Base-by-base conservation (phyloP, 2,888 invertebrate genomes). In the Auanema sp. region DNA sequence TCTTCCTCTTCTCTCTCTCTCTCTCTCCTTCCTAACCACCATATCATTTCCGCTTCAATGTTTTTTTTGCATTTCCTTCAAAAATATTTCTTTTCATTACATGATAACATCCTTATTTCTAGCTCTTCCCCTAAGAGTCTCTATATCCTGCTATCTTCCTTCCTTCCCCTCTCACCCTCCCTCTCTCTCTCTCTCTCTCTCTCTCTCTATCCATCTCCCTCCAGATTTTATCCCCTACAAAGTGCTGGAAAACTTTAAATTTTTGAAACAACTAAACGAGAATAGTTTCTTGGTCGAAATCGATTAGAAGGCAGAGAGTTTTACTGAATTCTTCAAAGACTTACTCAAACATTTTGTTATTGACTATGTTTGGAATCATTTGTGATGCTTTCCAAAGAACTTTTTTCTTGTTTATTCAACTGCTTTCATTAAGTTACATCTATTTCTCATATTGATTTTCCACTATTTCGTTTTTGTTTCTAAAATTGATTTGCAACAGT, bases 171-270 rank as follows among this genome's bases (percentile, higher is more conserved):
- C 33, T 33, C 33, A 5, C 33, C 8, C 33, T 33, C 4, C 33
- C 8, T 5, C 33, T 33, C 33, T 8, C 33, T 33, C 33, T 8
- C 33, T 33, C 33, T 33, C 33, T 33, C 8, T 33, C 33, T 33
- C 33, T 33, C 8, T 33, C 33, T 5, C 33, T 33, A n/a, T n/a
- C 8, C 33, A 33, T 5, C 16, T 16, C 8, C 6, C 6, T 16
- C 47, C 47, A 47, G 21, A 47, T 47, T 47, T 47, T 16, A 47
- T 18, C 6, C 21, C 14, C 47, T 47, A 18, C 47, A 47, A 47
- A 47, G 21, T 47, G 21, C 16, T 16, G 47, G 6, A 47, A 47
- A 47, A 18, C 16, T 47, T 21, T 8, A 41, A 44, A 25, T 58
- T 23, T 10, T 8, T 23, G 8, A 55, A 41, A 18, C 25, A 6